Percentiles rank a stretch among this genome's conserved stretches.
Conservation (phyloP, 2,888 invertebrate genomes). For the Balanococcus diminutus region DNA sequence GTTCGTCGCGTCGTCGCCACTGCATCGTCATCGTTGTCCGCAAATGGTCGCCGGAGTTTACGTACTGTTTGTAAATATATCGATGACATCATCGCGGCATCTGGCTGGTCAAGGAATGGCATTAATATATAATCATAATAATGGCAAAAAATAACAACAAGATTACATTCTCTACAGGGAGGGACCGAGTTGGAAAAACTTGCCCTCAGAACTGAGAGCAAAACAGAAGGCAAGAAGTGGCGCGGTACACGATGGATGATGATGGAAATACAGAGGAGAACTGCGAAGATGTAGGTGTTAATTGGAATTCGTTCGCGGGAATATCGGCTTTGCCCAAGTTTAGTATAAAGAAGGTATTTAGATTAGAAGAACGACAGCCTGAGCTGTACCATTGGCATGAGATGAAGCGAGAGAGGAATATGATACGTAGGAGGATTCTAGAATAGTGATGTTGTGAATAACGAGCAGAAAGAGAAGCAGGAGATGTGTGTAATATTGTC, state of each 20-base stretch:
- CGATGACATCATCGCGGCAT: neutral
- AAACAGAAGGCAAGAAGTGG: neutral
- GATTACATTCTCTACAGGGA: neutral
- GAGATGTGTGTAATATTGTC: neutral
- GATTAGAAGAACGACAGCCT: neutral
- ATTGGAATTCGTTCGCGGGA: constrained; percentile 27
- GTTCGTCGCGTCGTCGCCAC: neutral
- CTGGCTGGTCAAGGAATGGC: neutral
- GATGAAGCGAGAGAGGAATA: neutral
- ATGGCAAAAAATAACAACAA: neutral
- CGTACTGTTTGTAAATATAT: neutral
- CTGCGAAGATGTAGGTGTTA: constrained; percentile 22
- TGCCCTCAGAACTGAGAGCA: neutral
- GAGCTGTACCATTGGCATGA: neutral
- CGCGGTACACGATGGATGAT: no score
- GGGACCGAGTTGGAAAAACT: neutral
- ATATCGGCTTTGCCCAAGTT: constrained; percentile 33
- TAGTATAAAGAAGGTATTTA: neutral
- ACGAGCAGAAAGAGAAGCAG: neutral
- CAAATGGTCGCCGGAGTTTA: neutral
- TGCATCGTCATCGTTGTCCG: neutral
- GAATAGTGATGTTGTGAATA: neutral
- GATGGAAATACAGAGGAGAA: neutral
- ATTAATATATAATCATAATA: neutral
- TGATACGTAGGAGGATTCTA: constrained; percentile 10